These are phyloP conservation scores for Arctocebus calabarensis DNA, from an alignment of 2,797 vertebrate genomes.

Conservation along the genomic window DNA sequence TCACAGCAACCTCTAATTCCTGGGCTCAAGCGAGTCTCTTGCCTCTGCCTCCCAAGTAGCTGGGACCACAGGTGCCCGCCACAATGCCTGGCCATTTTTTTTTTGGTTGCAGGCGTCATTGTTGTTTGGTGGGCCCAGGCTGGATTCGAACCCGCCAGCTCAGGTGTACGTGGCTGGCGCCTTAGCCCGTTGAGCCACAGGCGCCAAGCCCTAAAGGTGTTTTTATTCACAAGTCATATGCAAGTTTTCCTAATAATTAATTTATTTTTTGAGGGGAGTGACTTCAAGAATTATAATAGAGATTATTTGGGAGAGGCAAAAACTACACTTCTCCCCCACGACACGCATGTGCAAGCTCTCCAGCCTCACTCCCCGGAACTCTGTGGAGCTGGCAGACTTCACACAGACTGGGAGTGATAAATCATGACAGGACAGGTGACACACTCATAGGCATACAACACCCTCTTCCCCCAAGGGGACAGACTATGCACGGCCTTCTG, in stretches of 20 bases:
- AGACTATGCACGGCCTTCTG: too few relatives aligned
- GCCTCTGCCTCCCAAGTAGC: too few relatives aligned
- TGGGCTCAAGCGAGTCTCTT: too few relatives aligned
- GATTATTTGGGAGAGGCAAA: background rate
- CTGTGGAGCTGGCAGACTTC: background rate
- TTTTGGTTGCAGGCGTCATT: too few relatives aligned
- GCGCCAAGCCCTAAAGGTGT: constrained; percentile 1
- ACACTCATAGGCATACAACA: rapidly evolving
- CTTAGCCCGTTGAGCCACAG: too few relatives aligned
- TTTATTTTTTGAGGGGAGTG: constrained; percentile 2
- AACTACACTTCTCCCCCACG: background rate
- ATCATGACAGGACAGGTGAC: background rate
- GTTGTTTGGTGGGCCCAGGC: too few relatives aligned
- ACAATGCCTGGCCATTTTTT: too few relatives aligned
- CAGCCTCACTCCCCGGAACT: background rate
- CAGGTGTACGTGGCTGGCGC: too few relatives aligned
- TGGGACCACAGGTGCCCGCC: too few relatives aligned
- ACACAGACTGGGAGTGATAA: background rate
- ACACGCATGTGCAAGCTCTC: background rate
- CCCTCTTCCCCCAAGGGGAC: background rate
- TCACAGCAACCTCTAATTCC: too few relatives aligned
- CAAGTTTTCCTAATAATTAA: constrained; percentile 18
- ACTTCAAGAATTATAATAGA: background rate
- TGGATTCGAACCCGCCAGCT: too few relatives aligned
- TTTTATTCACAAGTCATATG: constrained; percentile 49